Conservation (phyloP, 2,888 invertebrate genomes). For the Meloe dianella region DNA sequence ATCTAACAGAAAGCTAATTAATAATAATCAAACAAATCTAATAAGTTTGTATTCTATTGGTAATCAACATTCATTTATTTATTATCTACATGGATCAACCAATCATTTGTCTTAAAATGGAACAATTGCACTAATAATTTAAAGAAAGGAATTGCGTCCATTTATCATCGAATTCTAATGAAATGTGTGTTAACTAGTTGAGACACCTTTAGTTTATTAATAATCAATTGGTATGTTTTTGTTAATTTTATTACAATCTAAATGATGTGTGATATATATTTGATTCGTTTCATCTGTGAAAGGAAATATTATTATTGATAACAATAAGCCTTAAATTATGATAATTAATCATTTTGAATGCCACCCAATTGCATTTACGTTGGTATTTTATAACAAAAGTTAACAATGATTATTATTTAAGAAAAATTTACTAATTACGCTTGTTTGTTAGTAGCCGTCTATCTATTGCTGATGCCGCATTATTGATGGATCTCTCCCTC, state of each 20-base stretch:
- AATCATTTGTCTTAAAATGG: slow-evolving; percentile 7
- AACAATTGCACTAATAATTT: slow-evolving; percentile 6
- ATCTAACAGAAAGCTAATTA: background rate
- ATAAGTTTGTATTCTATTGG: background rate
- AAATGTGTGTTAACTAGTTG: background rate
- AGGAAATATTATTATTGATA: background rate
- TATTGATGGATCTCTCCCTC: slow-evolving; percentile 27
- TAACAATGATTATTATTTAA: slow-evolving; percentile 17
- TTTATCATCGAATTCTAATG: slow-evolving; percentile 7
- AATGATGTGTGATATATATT: background rate
- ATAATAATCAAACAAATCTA: slow-evolving; percentile 5
- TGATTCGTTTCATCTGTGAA: background rate
- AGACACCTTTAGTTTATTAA: background rate
- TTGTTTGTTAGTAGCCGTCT: slow-evolving; percentile 40
- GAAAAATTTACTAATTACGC: slow-evolving; percentile 39
- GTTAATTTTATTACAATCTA: background rate
- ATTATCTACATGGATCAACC: background rate
- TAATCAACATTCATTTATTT: background rate
- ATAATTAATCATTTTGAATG: slow-evolving; percentile 8
- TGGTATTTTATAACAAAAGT: background rate
- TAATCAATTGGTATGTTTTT: background rate
- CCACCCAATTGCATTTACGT: slow-evolving; percentile 1
- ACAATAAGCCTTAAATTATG: slow-evolving; percentile 10
- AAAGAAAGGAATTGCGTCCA: background rate
- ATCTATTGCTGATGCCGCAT: slow-evolving; percentile 34